Percentiles rank a stretch among this genome's conserved stretches.
Conservation (phyloP, 2,888 invertebrate genomes). For the Endomychus coccineus region DNA sequence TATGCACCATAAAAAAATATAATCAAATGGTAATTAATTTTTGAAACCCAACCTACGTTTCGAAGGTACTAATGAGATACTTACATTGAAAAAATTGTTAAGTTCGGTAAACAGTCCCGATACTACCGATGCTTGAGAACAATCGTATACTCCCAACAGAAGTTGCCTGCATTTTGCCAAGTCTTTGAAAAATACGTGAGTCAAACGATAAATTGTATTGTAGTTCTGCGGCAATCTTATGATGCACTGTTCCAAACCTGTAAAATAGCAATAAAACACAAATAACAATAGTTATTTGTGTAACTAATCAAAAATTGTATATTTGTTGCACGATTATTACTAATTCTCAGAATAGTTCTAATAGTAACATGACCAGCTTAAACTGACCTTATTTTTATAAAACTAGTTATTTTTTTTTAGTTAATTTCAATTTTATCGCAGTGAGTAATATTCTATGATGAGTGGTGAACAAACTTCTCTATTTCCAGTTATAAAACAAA, state of each 20-base stretch:
- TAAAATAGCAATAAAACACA: conserved; percentile 28
- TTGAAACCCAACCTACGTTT: not conserved
- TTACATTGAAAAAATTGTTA: conserved; percentile 82
- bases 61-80: conserved; percentile 29
- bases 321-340: too few relatives aligned
- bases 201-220: conserved; percentile 83
- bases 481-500: too few relatives aligned
- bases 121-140: conserved; percentile 58
- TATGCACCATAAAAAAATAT: conserved; percentile 83
- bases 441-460: too few relatives aligned
- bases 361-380: too few relatives aligned
- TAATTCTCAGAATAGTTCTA: too few relatives aligned
- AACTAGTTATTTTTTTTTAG: too few relatives aligned
- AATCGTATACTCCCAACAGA: conserved; percentile 60
- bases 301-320: too few relatives aligned
- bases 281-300: too few relatives aligned
- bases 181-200: conserved; percentile 73
- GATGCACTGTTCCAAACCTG: conserved; percentile 77
- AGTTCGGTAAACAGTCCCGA: conserved; percentile 77
- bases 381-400: too few relatives aligned
- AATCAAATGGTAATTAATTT: not conserved
- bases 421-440: too few relatives aligned
- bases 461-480: too few relatives aligned
- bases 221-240: conserved; percentile 85
- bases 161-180: conserved; percentile 63